Base-by-base conservation (phyloP, 2,888 invertebrate species). In the Molanna angustata region DNA sequence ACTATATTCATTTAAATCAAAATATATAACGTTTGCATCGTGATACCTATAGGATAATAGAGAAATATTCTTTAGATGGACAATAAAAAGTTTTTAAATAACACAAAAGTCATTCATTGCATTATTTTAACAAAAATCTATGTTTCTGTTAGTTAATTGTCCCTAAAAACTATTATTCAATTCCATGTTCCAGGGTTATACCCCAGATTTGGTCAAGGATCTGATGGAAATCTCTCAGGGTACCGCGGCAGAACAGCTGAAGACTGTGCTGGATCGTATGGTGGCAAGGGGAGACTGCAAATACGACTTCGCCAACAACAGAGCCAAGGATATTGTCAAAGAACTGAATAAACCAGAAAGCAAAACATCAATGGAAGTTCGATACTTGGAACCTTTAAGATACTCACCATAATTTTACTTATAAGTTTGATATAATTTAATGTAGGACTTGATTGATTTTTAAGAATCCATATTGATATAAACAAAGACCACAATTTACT, bases 311-410 rank as follows among this genome's bases (percentile, higher is more conserved):
- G 77, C 83, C 1, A 76, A 80, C 61, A 76, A 73, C 56, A 75
- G 79, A 57, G 77, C 83, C 1, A 71, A 66, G 22, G 73, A 75
- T 44, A 73, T 84, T 63, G 66, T 84, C 1, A 67, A 62, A 0
- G 83, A 84, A 48, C 67, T 85, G n/a, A 73, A 71, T 0, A 73
- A 78, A 44, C 75, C 79, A 17, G 76, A 77, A 17, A 82, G 84
- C 27, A 72, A 73, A 20, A 66, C 85, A 6, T 81, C 78, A 14
- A 66, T 72, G 0, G 84, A 83, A 32, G 63, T 85, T 2, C 70
- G 79, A 64, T 79, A 79, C 54, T 66, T 85, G 2, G 75, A 83
- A 51, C 82, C 85, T 0, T 63, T 85, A 16, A 64, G 66, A 31
- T 78, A 17, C 11, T n/a, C 37, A n/a, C n/a, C n/a, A n/a, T n/a